Percentiles rank a stretch among this genome's conserved stretches.
These are phyloP conservation scores for Rhabdomys pumilio DNA, from an alignment of 2,797 vertebrate genomes.

Conservation along the genomic window DNA sequence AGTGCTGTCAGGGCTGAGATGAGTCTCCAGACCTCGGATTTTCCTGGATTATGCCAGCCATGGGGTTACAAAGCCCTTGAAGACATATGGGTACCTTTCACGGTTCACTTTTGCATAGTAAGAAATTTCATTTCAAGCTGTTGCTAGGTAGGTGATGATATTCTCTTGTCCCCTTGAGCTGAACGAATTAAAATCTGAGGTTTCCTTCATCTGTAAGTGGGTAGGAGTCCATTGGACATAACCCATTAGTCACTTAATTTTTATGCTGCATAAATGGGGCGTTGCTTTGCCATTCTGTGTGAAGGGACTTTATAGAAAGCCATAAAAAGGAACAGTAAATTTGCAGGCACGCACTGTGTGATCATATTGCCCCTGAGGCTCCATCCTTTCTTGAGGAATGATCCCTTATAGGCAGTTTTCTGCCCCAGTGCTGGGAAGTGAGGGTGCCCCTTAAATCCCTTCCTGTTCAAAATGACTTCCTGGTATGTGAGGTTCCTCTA, in stretches of 20 bases:
- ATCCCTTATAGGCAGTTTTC: constrained; percentile 36
- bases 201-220: constrained; percentile 67
- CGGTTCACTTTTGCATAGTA: constrained; percentile 59
- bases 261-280: constrained; percentile 79
- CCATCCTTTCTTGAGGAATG: neutral
- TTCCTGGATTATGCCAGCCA: neutral
- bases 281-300: constrained; percentile 77
- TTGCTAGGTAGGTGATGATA: constrained; percentile 58
- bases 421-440: neutral
- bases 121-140: constrained; percentile 67
- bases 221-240: constrained; percentile 84
- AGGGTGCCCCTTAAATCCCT: constrained; percentile 14
- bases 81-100: neutral
- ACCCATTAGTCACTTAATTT: constrained; percentile 84
- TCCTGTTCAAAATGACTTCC: constrained; percentile 28
- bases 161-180: constrained; percentile 45
- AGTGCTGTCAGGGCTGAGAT: neutral
- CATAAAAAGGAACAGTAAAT: constrained; percentile 73
- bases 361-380: neutral
- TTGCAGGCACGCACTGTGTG: constrained; percentile 15
- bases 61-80: neutral
- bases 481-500: neutral
- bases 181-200: constrained; percentile 79
- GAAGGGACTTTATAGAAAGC: constrained; percentile 75
- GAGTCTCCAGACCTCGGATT: neutral